Evolutionary conservation across 2,888 invertebrate genomes (phyloP), one percentile per base, ranked within the genome.

Genomic region (Patella pellucida): DNA sequence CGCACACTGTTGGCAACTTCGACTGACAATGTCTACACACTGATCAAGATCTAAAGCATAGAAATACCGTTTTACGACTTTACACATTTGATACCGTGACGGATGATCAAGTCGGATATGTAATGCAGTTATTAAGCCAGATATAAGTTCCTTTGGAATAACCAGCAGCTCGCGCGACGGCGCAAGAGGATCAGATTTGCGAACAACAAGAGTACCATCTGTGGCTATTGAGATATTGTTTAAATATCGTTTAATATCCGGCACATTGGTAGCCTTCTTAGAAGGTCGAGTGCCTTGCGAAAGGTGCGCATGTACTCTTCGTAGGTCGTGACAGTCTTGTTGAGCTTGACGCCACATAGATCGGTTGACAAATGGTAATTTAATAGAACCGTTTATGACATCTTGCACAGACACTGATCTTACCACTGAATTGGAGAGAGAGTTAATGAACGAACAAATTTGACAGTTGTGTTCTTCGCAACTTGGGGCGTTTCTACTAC

Each of bases 91-190:
- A 19, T 56, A 16, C 7, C 56, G 16, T 14, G 62, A 67, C 80
- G 83, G 83, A 27, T 84, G 82, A 56, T 81, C 62, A 1, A 82
- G 78, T 23, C 75, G 69, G 1, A 81, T 74, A 68, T 83, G 83
- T 0, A 84, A 69, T 0, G 80, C 79, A n/a, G 80, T 82, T 0
- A 79, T 15, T 4, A 85, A 56, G 27, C 80, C 83, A 71, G 79
- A 76, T 5, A 85, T 27, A n/a, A 80, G 73, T 12, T 51, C 52
- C 11, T 81, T 68, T 16, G 83, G 81, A 31, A 82, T 78, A 27
- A 84, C 72, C 50, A 83, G 82, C 5, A 76, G 70, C 16, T 84
- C 82, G 3, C 72, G 52, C 12, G 70, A 14, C 0, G 75, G 77
- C 19, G 67, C 14, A 19, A 76, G 52, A n/a, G 79, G 79, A 4